phyloP scores from a whole-genome alignment of 2,888 invertebrate species.

The Eurois occulta region DNA sequence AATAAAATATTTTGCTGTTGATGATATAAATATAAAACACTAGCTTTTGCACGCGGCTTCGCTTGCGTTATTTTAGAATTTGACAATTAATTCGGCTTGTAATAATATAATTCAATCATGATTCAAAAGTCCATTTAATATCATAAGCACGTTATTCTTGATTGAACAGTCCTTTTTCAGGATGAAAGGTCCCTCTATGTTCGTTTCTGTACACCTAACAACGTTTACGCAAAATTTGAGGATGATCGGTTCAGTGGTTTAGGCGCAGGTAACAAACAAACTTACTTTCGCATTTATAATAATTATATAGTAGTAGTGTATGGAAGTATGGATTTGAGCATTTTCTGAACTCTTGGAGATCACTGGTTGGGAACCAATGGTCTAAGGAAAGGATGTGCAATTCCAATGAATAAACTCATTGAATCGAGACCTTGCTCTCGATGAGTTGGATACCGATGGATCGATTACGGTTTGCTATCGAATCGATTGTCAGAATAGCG shows the following conservation, averaged over 20 bases:
- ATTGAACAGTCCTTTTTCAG: no score
- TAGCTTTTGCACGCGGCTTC: no score
- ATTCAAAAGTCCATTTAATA: no score
- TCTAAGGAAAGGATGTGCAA: conserved; percentile 50
- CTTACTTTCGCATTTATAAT: background rate
- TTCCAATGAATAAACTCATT: conserved; percentile 46
- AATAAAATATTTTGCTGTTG: no score
- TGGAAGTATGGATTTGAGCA: background rate
- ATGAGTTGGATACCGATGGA: conserved; percentile 60
- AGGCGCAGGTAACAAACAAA: background rate
- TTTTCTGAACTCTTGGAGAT: background rate
- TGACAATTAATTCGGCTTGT: no score
- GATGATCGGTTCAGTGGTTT: background rate
- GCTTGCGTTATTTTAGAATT: no score
- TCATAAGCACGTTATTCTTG: no score
- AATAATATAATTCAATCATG: no score
- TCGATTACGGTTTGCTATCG: conserved; percentile 59
- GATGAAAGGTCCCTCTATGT: background rate
- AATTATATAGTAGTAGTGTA: background rate
- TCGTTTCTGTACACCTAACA: background rate
- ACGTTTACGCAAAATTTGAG: background rate
- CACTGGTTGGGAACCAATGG: background rate
- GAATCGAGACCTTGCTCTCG: conserved; percentile 63
- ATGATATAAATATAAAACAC: no score
- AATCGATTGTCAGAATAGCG: conserved; percentile 66